Evolutionary conservation across 2,113 vertebrate species (phyloP), one percentile per base, ranked within the genome.

Genomic region (Ceyx margarethae): DNA sequence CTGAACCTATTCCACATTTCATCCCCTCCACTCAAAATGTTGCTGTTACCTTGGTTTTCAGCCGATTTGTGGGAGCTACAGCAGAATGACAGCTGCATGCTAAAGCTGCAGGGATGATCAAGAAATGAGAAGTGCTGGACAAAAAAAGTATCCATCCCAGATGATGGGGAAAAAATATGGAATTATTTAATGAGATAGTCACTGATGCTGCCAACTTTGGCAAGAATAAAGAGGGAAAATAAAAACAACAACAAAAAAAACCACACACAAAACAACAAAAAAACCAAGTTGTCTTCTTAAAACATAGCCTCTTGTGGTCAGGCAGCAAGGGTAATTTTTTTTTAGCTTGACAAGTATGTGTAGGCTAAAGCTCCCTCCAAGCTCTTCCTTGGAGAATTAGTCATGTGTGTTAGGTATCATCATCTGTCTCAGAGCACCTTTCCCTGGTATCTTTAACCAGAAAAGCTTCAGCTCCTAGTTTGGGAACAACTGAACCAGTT

Each of bases 1-100:
- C 76, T 94, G 95, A 96, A 95, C 93, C 94, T 92, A 91, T 95
- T 94, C 93, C 93, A 94, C 95, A 97, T 96, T 71, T 74, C 91
- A 90, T 91, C 86, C 95, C 91, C 95, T 95, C 94, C 93, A 62
- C 94, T 97, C 93, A 91, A 88, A 96, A 96, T 88, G 94, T 85
- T 96, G 90, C 91, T 88, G 93, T 96, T 96, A 95, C 87, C 92
- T 95, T 96, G 94, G 93, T 96, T 97, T 96, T 96, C 91, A 89
- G 94, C 46, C 3, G 81, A 91, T 96, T 95, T 92, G 92, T 87
- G 90, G 91, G 94, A 95, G 87, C 91, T 90, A 81, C 84, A 75
- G 81, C 73, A 72, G 93, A 84, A 89, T 53, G 78, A 67, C 64
- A 82, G 81, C 91, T 82, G 85, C 87, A 88, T 67, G 93, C 91